Conservation (phyloP, 2,113 vertebrate genomes). For the Macquaria australasica region DNA sequence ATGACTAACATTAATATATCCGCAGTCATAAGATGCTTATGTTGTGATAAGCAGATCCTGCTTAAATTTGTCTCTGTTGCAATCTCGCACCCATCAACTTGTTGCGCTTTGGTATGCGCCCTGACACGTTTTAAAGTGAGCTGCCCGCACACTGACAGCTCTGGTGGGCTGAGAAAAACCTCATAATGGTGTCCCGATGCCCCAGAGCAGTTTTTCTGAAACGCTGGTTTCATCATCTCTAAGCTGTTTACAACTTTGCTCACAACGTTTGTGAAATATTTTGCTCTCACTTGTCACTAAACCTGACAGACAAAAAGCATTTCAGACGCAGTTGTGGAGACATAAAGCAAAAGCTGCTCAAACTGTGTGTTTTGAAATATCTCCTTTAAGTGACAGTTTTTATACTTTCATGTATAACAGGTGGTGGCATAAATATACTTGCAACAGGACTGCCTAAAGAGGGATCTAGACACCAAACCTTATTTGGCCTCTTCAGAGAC, state of each 20-base stretch:
- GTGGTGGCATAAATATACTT: background rate
- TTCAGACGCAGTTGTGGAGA: background rate
- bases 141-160: slow-evolving; percentile 55
- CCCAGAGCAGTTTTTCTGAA: slow-evolving; percentile 2
- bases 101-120: slow-evolving; percentile 64
- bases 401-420: background rate
- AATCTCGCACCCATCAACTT: slow-evolving; percentile 58
- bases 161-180: slow-evolving; percentile 31
- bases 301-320: background rate
- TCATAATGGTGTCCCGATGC: slow-evolving; percentile 22
- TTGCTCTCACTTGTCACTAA: slow-evolving; percentile 18
- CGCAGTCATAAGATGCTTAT: slow-evolving; percentile 63
- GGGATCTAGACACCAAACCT: background rate
- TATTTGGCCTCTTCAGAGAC: background rate
- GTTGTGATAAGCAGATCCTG: slow-evolving; percentile 50
- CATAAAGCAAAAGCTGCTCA: no score
- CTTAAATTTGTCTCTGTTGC: slow-evolving; percentile 60
- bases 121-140: slow-evolving; percentile 46
- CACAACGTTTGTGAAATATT: background rate
- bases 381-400: background rate
- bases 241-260: slow-evolving; percentile 18
- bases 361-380: background rate
- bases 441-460: background rate
- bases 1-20: slow-evolving; percentile 31
- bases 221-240: slow-evolving; percentile 30